Evolutionary conservation across 2,113 vertebrate species (phyloP), one percentile per base, ranked within the genome.

Genomic region (Etheostoma spectabile): DNA sequence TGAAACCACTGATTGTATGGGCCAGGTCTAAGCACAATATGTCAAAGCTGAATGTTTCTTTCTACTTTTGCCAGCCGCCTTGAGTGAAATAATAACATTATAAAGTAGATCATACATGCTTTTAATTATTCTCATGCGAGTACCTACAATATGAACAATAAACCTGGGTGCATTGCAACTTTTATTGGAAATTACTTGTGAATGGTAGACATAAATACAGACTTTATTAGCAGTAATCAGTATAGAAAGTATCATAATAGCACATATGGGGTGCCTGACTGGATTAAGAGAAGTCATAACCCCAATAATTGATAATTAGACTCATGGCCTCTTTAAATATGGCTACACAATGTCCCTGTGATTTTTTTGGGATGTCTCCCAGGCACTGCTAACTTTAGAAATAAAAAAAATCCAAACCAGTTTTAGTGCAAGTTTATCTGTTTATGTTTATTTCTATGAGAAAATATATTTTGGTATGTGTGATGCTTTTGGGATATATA

Each of bases 101-200:
- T 64, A 18, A 59, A 75, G 55, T 74, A 68, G 35, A 62, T 87
- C 76, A 74, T 86, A 75, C 72, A 51, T 86, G 75, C 51, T 71
- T 84, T 79, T 88, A 88, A 93, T 93, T 88, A 80, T 86, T 91
- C 89, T 84, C 92, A 79, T 60, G 70, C 85, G 93, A 80, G 63
- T 45, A 55, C 74, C 59, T 79, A 46, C 82, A 84, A 80, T 71
- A 79, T 72, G 27, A 78, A 73, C 71, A 77, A 77, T 74, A 83
- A 79, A 90, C 55, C n/a, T 82, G 87, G 73, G 86, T 88, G 0
- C 68, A 63, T 78, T 78, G 59, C 64, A 79, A 42, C 75, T 74
- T 90, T 92, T 81, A 74, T 79, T 63, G 78, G 88, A 90, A 91
- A 91, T 88, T 76, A 86, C 88, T 83, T 66, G 55, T 76, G 80